A percentile compares a stretch with the other conserved stretches of the same genome.
phyloP scores from a whole-genome alignment of 2,113 vertebrate genomes.

The Lophura nycthemera region DNA sequence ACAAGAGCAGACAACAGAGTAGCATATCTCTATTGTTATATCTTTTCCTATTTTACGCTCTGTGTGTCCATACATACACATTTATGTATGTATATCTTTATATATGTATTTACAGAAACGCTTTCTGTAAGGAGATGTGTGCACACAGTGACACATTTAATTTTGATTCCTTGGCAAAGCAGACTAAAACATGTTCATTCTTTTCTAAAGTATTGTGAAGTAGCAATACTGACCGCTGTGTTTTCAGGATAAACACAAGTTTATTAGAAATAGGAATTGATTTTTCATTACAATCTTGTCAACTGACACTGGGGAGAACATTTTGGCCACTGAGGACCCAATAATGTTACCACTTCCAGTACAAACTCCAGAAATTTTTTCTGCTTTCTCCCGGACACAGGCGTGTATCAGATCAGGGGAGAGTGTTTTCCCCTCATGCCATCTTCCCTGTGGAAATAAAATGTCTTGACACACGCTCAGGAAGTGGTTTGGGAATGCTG shows the following conservation, averaged over 20 bases:
- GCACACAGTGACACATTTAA: neutral
- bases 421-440: rapidly evolving
- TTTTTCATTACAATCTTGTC: neutral
- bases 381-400: neutral
- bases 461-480: neutral
- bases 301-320: neutral
- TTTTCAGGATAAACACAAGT: neutral
- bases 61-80: neutral
- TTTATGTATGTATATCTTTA: rapidly evolving
- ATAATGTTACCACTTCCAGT: neutral
- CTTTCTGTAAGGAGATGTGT: neutral
- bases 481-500: neutral
- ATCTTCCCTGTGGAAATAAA: neutral
- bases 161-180: neutral
- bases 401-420: neutral
- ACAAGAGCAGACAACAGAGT: neutral
- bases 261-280: neutral
- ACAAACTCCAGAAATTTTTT: neutral
- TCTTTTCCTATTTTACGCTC: neutral
- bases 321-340: neutral
- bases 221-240: neutral
- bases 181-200: neutral
- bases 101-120: neutral
- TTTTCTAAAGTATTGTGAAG: neutral
- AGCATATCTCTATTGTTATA: neutral